Conservation (phyloP, 2,797 vertebrate species). For the Ficedula albicollis region DNA sequence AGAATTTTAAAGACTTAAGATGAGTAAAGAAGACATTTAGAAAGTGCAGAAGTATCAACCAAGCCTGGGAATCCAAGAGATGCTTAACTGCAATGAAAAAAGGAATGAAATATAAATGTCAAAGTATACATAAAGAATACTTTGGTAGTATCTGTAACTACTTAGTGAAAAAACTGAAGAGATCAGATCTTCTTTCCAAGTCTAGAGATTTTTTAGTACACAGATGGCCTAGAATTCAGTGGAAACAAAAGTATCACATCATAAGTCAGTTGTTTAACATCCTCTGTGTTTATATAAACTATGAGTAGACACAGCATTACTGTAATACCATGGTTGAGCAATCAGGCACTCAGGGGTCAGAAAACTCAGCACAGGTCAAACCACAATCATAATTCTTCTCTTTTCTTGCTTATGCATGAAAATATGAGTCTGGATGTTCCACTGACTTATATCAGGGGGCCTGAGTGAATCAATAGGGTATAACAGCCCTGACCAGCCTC, state of each 20-base stretch:
- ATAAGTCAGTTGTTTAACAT: conserved; percentile 62
- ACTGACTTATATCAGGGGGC: background rate
- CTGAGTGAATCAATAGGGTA: background rate
- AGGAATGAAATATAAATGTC: background rate
- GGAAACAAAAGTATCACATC: conserved; percentile 51
- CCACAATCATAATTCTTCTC: conserved; percentile 24
- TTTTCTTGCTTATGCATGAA: conserved; percentile 21
- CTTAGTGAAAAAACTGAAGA: background rate
- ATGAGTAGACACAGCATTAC: conserved; percentile 33
- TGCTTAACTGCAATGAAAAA: background rate
- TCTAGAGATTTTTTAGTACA: conserved; percentile 6
- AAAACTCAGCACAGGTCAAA: conserved; percentile 39
- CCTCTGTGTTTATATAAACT: conserved; percentile 53
- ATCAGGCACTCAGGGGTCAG: conserved; percentile 48
- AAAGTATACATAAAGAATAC: background rate
- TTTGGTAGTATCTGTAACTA: conserved; percentile 32
- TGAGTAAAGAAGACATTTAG: background rate
- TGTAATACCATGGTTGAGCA: conserved; percentile 36
- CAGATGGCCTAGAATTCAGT: conserved; percentile 52
- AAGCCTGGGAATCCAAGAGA: background rate
- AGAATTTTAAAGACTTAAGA: background rate
- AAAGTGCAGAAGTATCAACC: background rate
- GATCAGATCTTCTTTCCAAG: conserved; percentile 33
- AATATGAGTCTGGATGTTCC: background rate
- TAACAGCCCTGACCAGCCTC: background rate